Base-by-base conservation (phyloP, 1,140 invertebrate species). In the Triops longicaudatus region DNA sequence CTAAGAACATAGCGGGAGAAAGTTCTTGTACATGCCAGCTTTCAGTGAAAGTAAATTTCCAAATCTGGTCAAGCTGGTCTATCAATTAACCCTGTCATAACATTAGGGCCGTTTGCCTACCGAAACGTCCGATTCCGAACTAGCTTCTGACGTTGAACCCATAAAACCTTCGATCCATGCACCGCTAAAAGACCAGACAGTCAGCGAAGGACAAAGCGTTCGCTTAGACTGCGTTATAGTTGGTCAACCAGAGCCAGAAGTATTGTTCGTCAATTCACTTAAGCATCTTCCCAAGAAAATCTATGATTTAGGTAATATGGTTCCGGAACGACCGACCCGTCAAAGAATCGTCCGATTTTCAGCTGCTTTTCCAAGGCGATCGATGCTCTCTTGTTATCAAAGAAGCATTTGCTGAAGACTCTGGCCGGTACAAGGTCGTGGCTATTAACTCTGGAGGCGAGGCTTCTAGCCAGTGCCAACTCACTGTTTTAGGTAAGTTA, bases 191-290 rank as follows among this genome's bases (percentile, higher is more conserved):
- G 89, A 93, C 83, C 83, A 88, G 9, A 86, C 86, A 22, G 88
- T 90, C n/a, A 86, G 86, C 41, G 92, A 94, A 83, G 92, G 92
- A 10, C 87, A 87, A 9, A 87, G 87, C 27, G 89, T 91, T 5
- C 85, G 89, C 72, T 83, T 96, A 75, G 92, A 93, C 80, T 94
- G 92, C 82, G 86, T 94, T 72, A 94, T 96, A 80, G 87, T 92
- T 74, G 93, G 92, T 1, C 90, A 93, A 81, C 93, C 93, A 1
- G 92, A 93, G 83, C 93, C 93, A 0, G 92, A 93, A 85, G 92
- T 90, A 82, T 77, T 77, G 22, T 43, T 6, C 14, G 17, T 6
- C 22, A 63, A 63, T 22, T 63, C 50, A n/a, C 22, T n/a, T 4
- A 9, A 63, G 10, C 11, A 78, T 77, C 14, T n/a, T 79, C 27